A percentile compares a stretch with the other conserved stretches of the same genome.
Conservation (phyloP, 2,888 invertebrate species). For the Morpho helenor region DNA sequence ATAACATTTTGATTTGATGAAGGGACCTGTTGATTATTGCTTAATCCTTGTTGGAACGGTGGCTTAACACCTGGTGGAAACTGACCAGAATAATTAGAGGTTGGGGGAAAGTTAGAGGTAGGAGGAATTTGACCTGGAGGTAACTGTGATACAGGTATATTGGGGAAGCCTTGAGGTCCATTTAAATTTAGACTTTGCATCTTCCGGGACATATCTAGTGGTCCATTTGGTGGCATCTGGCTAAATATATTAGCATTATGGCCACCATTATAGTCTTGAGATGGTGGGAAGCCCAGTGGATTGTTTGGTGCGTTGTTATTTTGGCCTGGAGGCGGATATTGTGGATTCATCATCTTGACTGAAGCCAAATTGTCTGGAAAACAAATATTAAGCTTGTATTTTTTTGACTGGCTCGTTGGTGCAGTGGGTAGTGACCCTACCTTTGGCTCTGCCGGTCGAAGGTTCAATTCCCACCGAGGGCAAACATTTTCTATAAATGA, state of each 20-base stretch:
- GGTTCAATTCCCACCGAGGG: no score
- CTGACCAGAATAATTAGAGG: conserved; percentile 43
- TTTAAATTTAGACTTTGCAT: conserved; percentile 69
- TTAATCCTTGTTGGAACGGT: conserved; percentile 43
- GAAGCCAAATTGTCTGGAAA: conserved; percentile 38
- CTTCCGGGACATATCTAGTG: conserved; percentile 61
- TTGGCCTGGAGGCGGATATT: conserved; percentile 68
- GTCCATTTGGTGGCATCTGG: conserved; percentile 53
- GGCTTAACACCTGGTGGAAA: conserved; percentile 48
- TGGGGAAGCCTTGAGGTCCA: conserved; percentile 51
- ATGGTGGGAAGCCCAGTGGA: conserved; percentile 55
- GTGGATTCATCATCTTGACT: conserved; percentile 70
- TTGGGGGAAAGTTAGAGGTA: conserved; percentile 42
- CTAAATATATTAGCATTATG: conserved; percentile 61
- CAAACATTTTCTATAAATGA: no score
- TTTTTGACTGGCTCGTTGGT: no score
- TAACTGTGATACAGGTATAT: conserved; percentile 56
- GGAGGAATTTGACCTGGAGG: conserved; percentile 49
- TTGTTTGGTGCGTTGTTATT: conserved; percentile 68
- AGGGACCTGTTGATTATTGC: conserved; percentile 37
- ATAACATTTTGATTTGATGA: conserved; percentile 39
- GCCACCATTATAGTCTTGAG: conserved; percentile 64
- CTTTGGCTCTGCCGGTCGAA: no score
- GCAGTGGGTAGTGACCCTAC: no score
- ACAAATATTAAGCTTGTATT: neutral